Conservation (phyloP, 2,888 invertebrate species). For the Psylliodes chrysocephalus region DNA sequence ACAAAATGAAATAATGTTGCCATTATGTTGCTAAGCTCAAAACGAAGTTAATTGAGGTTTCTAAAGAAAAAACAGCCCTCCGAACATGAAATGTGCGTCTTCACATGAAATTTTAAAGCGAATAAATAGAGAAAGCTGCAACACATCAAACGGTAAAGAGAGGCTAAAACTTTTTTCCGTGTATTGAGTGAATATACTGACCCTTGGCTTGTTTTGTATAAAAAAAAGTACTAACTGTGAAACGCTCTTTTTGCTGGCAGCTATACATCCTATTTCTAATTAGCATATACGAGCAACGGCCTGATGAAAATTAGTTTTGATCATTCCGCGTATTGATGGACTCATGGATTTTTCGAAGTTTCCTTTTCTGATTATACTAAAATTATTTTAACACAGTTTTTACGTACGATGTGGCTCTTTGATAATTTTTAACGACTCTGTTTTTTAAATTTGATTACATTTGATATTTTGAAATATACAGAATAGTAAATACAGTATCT, state of each 20-base stretch:
- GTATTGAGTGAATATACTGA: conserved; percentile 60
- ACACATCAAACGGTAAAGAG: conserved; percentile 59
- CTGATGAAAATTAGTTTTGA: conserved; percentile 62
- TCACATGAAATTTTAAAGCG: conserved; percentile 44
- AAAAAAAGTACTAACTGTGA: conserved; percentile 60
- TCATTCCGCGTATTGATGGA: conserved; percentile 49
- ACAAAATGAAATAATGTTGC: too few relatives aligned
- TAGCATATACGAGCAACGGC: conserved; percentile 61
- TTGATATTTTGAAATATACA: too few relatives aligned
- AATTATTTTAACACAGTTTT: too few relatives aligned
- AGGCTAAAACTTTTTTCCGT: conserved; percentile 60
- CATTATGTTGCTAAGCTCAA: too few relatives aligned
- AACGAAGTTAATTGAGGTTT: neutral
- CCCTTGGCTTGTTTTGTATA: conserved; percentile 64
- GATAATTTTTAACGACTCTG: too few relatives aligned
- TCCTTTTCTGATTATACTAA: conserved; percentile 19
- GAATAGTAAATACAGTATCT: too few relatives aligned
- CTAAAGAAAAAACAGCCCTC: conserved; percentile 21
- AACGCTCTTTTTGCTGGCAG: conserved; percentile 62
- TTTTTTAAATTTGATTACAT: too few relatives aligned
- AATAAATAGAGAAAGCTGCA: conserved; percentile 46
- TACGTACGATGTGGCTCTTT: too few relatives aligned
- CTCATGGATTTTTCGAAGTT: conserved; percentile 7
- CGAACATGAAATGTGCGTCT: conserved; percentile 37
- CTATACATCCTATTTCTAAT: conserved; percentile 64